Base-by-base conservation (phyloP, 2,113 vertebrate genomes). In the Megaceryle torquata region DNA sequence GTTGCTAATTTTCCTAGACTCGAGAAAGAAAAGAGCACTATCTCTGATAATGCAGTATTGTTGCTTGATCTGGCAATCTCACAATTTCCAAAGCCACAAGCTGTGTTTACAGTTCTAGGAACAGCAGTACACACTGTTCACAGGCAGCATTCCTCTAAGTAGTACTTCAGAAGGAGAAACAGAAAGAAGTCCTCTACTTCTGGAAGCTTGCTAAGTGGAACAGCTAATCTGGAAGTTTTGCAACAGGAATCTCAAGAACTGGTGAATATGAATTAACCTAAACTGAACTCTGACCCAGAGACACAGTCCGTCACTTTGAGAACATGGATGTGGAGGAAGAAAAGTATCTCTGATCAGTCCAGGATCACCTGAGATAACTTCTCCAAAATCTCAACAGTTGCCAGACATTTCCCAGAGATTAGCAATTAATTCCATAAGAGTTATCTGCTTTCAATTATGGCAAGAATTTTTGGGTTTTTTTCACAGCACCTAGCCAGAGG, bases 81-180 rank as follows among this genome's bases (percentile, higher is more conserved):
- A 26, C 35, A 31, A 65, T 75, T 94, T 26, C 72, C 65, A 72
- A 82, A 84, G 35, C 26, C 43, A 48, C 43, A 24, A 68, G n/a
- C 31, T 64, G 39, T 50, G 33, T 71, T 96, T 89, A 83, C 48
- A 61, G 60, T 93, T 93, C 93, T 84, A 87, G 61, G 72, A 95
- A 95, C n/a, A 82, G 65, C 43, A 64, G 83, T 84, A 92, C 72
- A 79, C 29, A 18, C 86, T 91, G 89, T 93, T 91, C 81, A 59
- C 5, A 50, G 72, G 37, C 46, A 61, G 48, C 35, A 85, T 95
- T 96, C 43, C 53, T 92, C 48, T 43, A 44, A 91, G n/a, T 11
- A 35, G 44, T 86, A 39, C 37, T 91, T 84, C 61, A 76, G 59
- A 69, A 76, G 64, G 7, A 89, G 72, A 75, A 86, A 18, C 2